Evolutionary conservation across 2,888 invertebrate genomes (phyloP).

Genomic region (Mimas tiliae): DNA sequence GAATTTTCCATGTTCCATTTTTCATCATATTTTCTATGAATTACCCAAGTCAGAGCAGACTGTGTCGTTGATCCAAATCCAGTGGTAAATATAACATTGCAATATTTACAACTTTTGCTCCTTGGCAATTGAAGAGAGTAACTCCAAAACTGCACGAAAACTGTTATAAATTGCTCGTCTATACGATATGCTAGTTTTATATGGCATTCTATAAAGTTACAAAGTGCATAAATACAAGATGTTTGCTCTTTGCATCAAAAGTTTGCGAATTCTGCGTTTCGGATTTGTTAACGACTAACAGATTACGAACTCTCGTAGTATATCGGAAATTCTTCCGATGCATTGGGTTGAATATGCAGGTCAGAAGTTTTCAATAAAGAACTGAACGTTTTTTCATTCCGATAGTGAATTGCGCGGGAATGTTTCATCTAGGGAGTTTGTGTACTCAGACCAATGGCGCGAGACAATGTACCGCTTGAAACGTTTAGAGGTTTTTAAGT

Average conservation of each 20-base stretch:
- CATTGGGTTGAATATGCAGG: conserved; percentile 15
- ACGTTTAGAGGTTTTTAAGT: not conserved
- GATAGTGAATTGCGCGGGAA: conserved; percentile 14
- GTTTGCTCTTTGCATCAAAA: not conserved
- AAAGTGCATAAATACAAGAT: not conserved
- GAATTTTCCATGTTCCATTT: too few species aligned
- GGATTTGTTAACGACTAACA: not conserved
- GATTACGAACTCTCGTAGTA: not conserved
- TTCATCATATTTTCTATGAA: too few species aligned
- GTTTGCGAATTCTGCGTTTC: not conserved
- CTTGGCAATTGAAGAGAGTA: not conserved
- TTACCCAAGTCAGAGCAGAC: too few species aligned
- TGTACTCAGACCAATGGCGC: not conserved
- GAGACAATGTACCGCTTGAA: not conserved
- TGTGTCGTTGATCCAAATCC: too few species aligned
- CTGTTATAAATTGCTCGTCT: not conserved
- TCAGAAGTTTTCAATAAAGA: conserved; percentile 23
- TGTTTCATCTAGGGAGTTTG: not conserved
- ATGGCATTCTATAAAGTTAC: conserved; percentile 7
- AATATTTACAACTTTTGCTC: too few species aligned
- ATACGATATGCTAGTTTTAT: not conserved
- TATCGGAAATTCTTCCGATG: conserved; percentile 7
- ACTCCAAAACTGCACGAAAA: not conserved
- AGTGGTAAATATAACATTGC: too few species aligned
- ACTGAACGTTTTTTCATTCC: conserved; percentile 22